Evolutionary conservation across 2,113 vertebrate genomes (phyloP).

Genomic region (Talpa occidentalis): DNA sequence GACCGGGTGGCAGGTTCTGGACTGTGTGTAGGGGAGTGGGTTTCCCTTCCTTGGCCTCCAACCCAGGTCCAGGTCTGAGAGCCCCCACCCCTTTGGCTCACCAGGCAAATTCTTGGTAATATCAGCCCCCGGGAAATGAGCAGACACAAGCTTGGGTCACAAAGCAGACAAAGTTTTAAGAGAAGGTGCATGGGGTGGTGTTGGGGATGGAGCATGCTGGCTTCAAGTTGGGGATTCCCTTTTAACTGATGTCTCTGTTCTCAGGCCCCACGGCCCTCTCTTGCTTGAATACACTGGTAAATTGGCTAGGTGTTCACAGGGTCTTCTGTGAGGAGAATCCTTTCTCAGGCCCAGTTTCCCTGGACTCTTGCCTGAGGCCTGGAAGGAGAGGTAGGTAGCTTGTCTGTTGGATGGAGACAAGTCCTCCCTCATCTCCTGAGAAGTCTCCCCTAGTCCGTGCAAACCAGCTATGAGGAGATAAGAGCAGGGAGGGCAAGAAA

Average conservation of each 20-base stretch:
- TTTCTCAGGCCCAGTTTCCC: not conserved
- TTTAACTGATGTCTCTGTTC: not conserved
- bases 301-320: not conserved
- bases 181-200: not conserved
- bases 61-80: not conserved
- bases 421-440: too few relatives aligned
- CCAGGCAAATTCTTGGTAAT: slow-evolving; percentile 42
- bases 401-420: not conserved
- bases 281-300: not conserved
- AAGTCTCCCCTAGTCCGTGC: not conserved
- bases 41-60: not conserved
- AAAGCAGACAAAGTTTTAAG: slow-evolving; percentile 9
- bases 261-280: not conserved
- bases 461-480: not conserved
- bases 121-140: slow-evolving; percentile 33
- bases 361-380: not conserved
- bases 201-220: not conserved
- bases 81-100: not conserved
- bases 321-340: not conserved
- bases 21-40: not conserved
- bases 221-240: not conserved
- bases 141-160: slow-evolving; percentile 37
- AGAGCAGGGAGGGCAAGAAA: not conserved
- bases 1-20: not conserved
- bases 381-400: not conserved